Base-by-base conservation (phyloP, 2,888 invertebrate genomes). In the Yponomeuta sedellus region DNA sequence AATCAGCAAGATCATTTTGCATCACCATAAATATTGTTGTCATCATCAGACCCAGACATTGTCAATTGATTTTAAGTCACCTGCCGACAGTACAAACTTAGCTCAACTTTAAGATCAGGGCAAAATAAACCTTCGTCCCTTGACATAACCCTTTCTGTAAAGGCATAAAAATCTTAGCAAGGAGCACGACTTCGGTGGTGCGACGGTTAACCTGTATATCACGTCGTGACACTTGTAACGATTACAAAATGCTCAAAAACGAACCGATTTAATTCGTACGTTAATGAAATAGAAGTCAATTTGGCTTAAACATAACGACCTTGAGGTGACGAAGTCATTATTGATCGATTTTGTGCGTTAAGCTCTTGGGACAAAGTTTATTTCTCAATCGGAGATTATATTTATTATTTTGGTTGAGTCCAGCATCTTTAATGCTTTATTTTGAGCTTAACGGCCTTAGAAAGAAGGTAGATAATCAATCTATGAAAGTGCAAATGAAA, bases 161-260 rank as follows among this genome's bases (percentile, higher is more conserved):
- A 19, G 39, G 67, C 66, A 39, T 67, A n/a, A 22, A 70, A 66
- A 64, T 1, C 70, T 72, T 69, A 12, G 44, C 61, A 25, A 40
- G 11, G 71, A 73, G 66, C 70, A 72, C 77, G 66, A 74, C 80
- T 77, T 74, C 75, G 82, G 81, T 78, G 85, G 85, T 79, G 77
- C 75, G 75, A 78, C 77, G 80, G 79, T 78, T 83, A 84, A 84
- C 82, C 78, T 82, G 81, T 80, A 80, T 82, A 80, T 82, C 83
- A 79, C 80, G 77, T 79, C 74, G 80, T 83, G 82, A 85, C 86
- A 88, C 83, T 84, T 78, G 74, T 76, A 52, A 77, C 72, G 72
- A 69, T 66, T 34, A 69, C 63, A 67, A 39, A 62, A 64, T 19
- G 12, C 3, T 0, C 12, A 64, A 44, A 62, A 56, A 0, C 68